A percentile compares a stretch with the other conserved stretches of the same genome.
These are phyloP conservation scores for Microchirus variegatus DNA, from an alignment of 2,797 vertebrate species.

Conservation along the genomic window DNA sequence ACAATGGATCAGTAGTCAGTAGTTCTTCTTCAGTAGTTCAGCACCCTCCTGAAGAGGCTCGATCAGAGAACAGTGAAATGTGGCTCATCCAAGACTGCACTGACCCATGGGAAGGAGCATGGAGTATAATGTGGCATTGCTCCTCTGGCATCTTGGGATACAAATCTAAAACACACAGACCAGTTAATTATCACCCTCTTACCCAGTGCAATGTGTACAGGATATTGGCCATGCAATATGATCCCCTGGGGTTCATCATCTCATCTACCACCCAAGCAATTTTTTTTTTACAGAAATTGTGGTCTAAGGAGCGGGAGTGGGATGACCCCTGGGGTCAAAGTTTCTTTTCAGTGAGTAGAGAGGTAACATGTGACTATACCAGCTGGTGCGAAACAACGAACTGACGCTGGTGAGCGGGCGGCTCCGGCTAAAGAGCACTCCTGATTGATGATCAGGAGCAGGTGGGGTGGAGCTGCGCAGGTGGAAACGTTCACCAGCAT, in stretches of 20 bases:
- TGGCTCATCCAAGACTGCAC: background rate
- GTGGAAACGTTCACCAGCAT: no score
- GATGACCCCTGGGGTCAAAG: background rate
- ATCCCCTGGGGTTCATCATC: background rate
- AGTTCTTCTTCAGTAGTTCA: background rate
- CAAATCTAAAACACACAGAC: background rate
- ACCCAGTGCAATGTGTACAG: background rate
- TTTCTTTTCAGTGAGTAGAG: no score
- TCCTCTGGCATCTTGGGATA: background rate
- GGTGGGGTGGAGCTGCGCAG: no score
- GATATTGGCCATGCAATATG: background rate
- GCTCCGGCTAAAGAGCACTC: no score
- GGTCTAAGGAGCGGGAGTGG: background rate
- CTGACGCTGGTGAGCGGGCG: no score
- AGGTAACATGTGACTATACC: no score
- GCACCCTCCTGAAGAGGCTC: background rate
- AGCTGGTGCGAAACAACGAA: no score
- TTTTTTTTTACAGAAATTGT: background rate
- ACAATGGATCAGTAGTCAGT: background rate
- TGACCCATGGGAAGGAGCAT: background rate
- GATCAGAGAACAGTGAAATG: background rate
- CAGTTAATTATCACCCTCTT: background rate
- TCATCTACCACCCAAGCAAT: background rate
- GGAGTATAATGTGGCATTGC: background rate
- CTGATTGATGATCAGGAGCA: no score